These are phyloP conservation scores for Agrochola macilenta DNA, from an alignment of 2,888 invertebrate species.

Conservation along the genomic window DNA sequence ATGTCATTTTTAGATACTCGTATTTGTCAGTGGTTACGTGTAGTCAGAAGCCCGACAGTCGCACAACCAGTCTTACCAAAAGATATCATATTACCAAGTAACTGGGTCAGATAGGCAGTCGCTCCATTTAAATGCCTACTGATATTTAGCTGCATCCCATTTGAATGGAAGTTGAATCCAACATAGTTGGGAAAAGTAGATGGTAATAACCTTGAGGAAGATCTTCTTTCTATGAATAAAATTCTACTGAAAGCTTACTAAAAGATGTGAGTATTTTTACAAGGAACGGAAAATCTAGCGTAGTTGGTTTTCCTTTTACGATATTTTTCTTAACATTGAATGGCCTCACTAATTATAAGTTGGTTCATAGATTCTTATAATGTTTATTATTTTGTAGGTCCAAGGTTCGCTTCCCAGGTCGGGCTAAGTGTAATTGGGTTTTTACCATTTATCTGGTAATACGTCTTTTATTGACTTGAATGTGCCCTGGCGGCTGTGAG, in stretches of 20 bases:
- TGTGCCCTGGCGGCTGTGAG: too few species aligned
- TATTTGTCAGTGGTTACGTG: neutral
- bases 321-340: neutral
- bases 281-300: neutral
- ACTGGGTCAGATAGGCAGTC: neutral
- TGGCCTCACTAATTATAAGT: too few species aligned
- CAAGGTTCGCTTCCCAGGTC: too few species aligned
- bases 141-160: neutral
- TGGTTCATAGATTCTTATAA: too few species aligned
- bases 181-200: neutral
- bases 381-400: too few species aligned
- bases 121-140: neutral
- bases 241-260: neutral
- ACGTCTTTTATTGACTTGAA: too few species aligned
- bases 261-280: neutral
- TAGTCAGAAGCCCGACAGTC: neutral
- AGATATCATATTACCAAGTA: neutral
- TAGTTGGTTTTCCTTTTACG: neutral
- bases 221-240: neutral
- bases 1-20: neutral
- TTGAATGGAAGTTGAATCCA: too few species aligned
- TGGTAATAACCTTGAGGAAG: neutral
- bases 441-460: too few species aligned
- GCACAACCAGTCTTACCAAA: neutral
- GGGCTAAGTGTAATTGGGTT: too few species aligned